These are phyloP conservation scores for Tachina lurida DNA, from an alignment of 2,888 invertebrate species.

Conservation along the genomic window DNA sequence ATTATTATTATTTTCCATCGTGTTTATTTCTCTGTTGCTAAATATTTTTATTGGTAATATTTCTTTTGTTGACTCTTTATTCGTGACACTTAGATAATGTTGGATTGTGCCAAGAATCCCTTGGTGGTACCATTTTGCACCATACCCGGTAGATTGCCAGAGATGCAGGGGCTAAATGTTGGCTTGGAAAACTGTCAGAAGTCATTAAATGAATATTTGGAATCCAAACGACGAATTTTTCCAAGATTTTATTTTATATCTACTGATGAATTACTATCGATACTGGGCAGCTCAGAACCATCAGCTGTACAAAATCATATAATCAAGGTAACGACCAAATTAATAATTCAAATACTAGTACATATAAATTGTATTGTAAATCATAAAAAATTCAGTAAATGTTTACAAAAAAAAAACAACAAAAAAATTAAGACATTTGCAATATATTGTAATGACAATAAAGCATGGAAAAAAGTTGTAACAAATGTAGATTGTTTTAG, in stretches of 20 bases:
- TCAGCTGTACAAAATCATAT: constrained; percentile 95
- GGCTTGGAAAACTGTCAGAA: constrained; percentile 96
- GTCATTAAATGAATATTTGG: constrained; percentile 94
- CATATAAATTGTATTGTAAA: constrained; percentile 1
- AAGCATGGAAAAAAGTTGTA: too few relatives aligned
- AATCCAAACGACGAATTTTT: constrained; percentile 93
- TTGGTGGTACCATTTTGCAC: constrained; percentile 92
- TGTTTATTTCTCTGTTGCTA: constrained; percentile 46
- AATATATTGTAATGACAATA: too few relatives aligned
- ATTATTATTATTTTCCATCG: constrained; percentile 11
- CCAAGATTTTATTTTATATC: constrained; percentile 97
- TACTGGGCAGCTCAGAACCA: constrained; percentile 93
- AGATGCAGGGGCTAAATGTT: constrained; percentile 88
- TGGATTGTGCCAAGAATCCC: constrained; percentile 90
- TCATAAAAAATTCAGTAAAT: neutral
- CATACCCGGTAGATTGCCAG: constrained; percentile 88
- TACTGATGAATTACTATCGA: constrained; percentile 94
- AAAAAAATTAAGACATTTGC: too few relatives aligned
- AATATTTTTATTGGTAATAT: constrained; percentile 49
- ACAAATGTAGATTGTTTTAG: too few relatives aligned
- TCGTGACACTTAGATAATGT: constrained; percentile 87
- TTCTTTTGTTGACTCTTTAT: constrained; percentile 55
- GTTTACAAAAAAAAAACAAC: neutral
- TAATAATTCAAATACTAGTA: constrained; percentile 23
- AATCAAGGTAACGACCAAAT: constrained; percentile 87